Evolutionary conservation across 2,888 invertebrate species (phyloP).

Genomic region (Lepidochitona cinerea): DNA sequence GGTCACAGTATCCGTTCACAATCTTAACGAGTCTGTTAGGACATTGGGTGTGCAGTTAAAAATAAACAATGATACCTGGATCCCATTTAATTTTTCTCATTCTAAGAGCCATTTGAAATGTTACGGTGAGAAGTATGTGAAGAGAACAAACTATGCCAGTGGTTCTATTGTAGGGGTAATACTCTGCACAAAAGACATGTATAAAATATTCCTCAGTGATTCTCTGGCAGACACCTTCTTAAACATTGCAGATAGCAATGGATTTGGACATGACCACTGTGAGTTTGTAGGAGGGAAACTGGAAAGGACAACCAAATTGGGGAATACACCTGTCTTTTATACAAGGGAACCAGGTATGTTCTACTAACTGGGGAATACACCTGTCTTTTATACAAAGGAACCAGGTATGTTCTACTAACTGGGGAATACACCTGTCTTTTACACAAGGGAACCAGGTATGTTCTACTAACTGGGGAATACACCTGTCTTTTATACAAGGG

Average conservation of each 20-base stretch:
- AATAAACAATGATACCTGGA: background rate
- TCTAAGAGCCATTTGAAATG: background rate
- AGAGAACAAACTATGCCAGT: background rate
- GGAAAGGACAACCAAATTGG: background rate
- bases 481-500: no score
- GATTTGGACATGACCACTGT: slow-evolving; percentile 10
- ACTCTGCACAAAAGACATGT: background rate
- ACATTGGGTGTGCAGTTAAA: background rate
- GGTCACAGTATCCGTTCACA: background rate
- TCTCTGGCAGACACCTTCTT: slow-evolving; percentile 1
- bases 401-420: no score
- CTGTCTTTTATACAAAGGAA: no score
- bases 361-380: no score
- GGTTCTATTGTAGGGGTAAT: background rate
- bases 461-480: no score
- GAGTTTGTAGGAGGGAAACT: slow-evolving; percentile 12
- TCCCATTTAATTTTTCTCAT: background rate
- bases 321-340: background rate
- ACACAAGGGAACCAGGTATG: no score
- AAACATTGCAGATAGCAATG: slow-evolving; percentile 8
- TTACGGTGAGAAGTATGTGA: slow-evolving; percentile 2
- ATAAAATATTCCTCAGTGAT: slow-evolving; percentile 11
- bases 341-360: background rate
- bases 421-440: no score
- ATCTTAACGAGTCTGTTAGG: background rate